These are phyloP conservation scores for Microctenopoma stevenorrisi DNA, from an alignment of 2,797 vertebrate genomes.

Conservation along the genomic window DNA sequence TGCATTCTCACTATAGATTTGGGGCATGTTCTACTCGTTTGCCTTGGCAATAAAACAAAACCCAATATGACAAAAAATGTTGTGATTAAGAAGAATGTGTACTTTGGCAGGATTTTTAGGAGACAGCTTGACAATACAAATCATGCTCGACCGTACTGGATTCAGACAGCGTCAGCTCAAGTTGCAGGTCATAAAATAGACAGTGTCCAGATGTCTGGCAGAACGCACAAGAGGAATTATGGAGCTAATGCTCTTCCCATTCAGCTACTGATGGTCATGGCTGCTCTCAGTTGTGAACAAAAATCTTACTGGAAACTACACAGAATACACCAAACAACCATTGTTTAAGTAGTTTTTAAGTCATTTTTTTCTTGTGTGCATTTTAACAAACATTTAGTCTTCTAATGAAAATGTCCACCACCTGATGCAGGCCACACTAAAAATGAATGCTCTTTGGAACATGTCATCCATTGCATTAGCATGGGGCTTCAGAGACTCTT, in stretches of 20 bases:
- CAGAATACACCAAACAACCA: background rate
- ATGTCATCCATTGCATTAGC: too few species aligned
- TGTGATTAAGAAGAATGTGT: conserved; percentile 55
- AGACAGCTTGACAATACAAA: conserved; percentile 60
- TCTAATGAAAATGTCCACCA: background rate
- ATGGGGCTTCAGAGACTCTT: too few species aligned
- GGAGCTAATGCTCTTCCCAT: conserved; percentile 35
- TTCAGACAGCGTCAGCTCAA: conserved; percentile 65
- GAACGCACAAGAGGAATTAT: conserved; percentile 28
- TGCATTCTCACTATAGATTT: conserved; percentile 3
- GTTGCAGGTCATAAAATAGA: conserved; percentile 74
- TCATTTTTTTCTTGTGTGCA: background rate
- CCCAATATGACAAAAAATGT: conserved; percentile 14
- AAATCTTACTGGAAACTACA: conserved; percentile 18
- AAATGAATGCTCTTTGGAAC: background rate
- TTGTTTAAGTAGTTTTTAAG: background rate
- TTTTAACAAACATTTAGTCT: background rate
- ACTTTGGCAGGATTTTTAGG: conserved; percentile 40
- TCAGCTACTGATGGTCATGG: conserved; percentile 47
- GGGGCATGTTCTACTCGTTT: conserved; percentile 29
- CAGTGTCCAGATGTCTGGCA: conserved; percentile 77
- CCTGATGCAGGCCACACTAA: background rate
- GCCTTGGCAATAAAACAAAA: conserved; percentile 38
- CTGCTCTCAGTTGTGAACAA: conserved; percentile 1
- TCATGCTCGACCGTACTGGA: conserved; percentile 53